Evolutionary conservation across 2,797 vertebrate genomes (phyloP).

Genomic region (Acrossocheilus fasciatus): DNA sequence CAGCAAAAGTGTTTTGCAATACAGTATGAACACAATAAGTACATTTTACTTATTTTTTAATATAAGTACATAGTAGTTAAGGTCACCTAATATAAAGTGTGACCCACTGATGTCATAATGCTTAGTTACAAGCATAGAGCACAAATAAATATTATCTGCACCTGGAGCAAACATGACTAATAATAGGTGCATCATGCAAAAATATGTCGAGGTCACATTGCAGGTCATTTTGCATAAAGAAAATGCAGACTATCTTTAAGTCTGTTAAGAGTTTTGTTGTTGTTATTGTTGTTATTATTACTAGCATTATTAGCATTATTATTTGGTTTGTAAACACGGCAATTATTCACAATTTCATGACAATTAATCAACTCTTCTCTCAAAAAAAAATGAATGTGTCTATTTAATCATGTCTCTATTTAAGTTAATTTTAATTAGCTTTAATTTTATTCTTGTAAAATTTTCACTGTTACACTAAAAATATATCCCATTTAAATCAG

Average conservation of each 20-base stretch:
- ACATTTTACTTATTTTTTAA: no score
- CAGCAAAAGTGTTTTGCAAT: no score
- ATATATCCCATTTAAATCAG: no score
- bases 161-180: not conserved
- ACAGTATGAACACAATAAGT: no score
- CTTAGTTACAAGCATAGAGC: not conserved
- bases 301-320: not conserved
- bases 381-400: not conserved
- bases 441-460: no score
- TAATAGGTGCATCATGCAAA: not conserved
- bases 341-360: not conserved
- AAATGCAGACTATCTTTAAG: not conserved
- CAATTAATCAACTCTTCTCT: not conserved
- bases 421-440: not conserved
- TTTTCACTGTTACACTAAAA: not conserved
- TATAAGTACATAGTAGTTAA: no score
- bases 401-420: not conserved
- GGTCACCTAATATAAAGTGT: no score
- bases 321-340: not conserved
- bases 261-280: not conserved
- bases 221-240: not conserved
- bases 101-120: no score
- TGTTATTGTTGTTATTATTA: not conserved
- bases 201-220: not conserved
- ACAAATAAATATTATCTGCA: not conserved